Base-by-base conservation (phyloP, 2,888 invertebrate genomes). In the Agrypnus murinus region DNA sequence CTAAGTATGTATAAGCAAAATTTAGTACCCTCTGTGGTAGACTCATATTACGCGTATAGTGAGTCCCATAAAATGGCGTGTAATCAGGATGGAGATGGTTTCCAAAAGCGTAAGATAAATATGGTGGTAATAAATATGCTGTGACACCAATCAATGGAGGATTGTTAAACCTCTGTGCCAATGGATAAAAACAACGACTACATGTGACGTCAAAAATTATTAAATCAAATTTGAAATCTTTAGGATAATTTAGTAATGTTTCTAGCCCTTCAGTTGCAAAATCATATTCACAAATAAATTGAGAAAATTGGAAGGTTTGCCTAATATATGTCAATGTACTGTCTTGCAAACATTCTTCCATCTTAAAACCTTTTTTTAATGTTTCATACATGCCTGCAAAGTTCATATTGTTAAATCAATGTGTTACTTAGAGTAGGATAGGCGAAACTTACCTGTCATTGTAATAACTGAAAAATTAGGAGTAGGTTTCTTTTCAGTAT, bases 11-110 rank as follows among this genome's bases (percentile, higher is more conserved):
- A 6, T 66, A 74, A 25, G 76, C 19, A 53, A 72, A 75, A 69
- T 80, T 81, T 8, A 67, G 48, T 8, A 81, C 25, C 14, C 82
- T 63, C 58, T 81, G 73, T 12, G 48, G 53, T 9, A 80, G 77
- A 45, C 34, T 78, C 78, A 79, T 79, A 9, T 75, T 64, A 46
- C 75, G 72, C 7, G 67, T 72, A 32, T 76, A 78, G 1, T 72
- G 70, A 15, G 78, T 60, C 12, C 65, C 46, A 17, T 75, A 71
- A 57, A 70, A 77, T 0, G 81, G 81, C 9, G 81, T 55, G 71
- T 82, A 81, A 1, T 77, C 71, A 0, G 79, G 74, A 57, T 74
- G 74, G 10, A 77, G 63, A 8, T 74, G 72, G 59, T 77, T 78
- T 5, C 81, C 81, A 64, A 79, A 79, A 8, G 50, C 57, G 46